These are phyloP conservation scores for Erinaceus europaeus DNA, from an alignment of 2,113 vertebrate genomes.

Conservation along the genomic window DNA sequence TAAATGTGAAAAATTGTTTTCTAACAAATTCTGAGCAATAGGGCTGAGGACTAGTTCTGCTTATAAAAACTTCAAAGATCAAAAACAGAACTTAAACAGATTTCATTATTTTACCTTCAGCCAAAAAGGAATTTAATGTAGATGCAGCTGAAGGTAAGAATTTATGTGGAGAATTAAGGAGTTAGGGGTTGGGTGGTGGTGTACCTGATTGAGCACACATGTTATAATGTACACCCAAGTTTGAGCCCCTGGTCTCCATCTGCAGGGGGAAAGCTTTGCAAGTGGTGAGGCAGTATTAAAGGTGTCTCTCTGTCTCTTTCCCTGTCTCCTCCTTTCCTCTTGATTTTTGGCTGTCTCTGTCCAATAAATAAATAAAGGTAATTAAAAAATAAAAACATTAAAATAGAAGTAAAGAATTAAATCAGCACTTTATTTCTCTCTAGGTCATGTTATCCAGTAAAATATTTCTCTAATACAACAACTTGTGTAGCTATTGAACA, in stretches of 20 bases:
- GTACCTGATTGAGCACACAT: too few species aligned
- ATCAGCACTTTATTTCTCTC: neutral
- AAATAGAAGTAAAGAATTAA: neutral
- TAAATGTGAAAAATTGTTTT: neutral
- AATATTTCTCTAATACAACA: neutral
- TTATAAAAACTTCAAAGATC: slow-evolving; percentile 25
- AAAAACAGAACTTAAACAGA: neutral
- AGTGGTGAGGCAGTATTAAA: too few species aligned
- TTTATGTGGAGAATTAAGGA: neutral
- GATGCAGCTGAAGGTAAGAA: neutral
- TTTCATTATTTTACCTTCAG: slow-evolving; percentile 25
- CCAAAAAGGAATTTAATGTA: neutral
- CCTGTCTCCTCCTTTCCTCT: too few species aligned
- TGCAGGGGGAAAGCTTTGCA: too few species aligned
- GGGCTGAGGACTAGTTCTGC: neutral
- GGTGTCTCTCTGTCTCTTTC: too few species aligned
- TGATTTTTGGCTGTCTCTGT: too few species aligned
- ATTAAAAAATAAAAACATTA: too few species aligned
- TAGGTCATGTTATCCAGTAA: neutral
- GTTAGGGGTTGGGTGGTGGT: too few species aligned
- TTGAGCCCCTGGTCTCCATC: too few species aligned
- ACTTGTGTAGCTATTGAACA: neutral
- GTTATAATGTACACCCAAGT: too few species aligned
- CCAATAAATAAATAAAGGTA: too few species aligned
- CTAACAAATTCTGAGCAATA: neutral